Percentiles rank a stretch among this genome's conserved stretches.
Conservation (phyloP, 2,113 vertebrate species). For the Gallinago undulata region DNA sequence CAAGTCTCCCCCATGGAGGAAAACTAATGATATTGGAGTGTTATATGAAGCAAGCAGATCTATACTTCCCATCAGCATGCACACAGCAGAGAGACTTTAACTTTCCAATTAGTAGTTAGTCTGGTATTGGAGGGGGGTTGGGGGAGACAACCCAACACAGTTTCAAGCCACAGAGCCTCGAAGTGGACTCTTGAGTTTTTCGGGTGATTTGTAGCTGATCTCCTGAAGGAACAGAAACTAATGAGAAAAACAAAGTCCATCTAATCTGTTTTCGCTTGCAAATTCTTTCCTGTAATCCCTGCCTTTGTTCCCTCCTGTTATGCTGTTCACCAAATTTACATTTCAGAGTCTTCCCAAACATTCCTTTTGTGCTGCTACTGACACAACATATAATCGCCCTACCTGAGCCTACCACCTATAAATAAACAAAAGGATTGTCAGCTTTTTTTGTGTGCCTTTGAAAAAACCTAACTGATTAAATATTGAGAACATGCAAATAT, state of each 20-base stretch:
- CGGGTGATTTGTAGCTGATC: slow-evolving; percentile 16
- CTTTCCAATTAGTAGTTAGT: background rate
- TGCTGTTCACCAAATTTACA: slow-evolving; percentile 14
- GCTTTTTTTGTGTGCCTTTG: background rate
- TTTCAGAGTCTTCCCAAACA: slow-evolving; percentile 47
- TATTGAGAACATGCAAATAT: slow-evolving; percentile 29
- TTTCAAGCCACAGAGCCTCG: background rate
- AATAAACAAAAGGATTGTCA: slow-evolving; percentile 30
- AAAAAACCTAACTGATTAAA: slow-evolving; percentile 39
- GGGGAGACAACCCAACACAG: background rate
- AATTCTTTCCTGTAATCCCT: slow-evolving; percentile 52
- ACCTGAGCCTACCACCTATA: slow-evolving; percentile 25
- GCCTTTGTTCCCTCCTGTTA: background rate
- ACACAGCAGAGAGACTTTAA: background rate
- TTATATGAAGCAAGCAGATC: background rate
- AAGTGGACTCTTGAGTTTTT: slow-evolving; percentile 14
- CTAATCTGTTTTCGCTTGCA: slow-evolving; percentile 31
- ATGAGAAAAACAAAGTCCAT: slow-evolving; percentile 53
- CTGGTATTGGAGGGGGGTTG: background rate
- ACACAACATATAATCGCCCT: slow-evolving; percentile 20
- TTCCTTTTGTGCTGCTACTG: background rate
- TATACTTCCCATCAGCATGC: fast-evolving
- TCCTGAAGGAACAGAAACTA: slow-evolving; percentile 54
- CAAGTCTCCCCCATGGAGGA: background rate
- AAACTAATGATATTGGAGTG: background rate